These are phyloP conservation scores for Himalopsyche kuldschensis DNA, from an alignment of 2,888 invertebrate genomes.

Conservation along the genomic window DNA sequence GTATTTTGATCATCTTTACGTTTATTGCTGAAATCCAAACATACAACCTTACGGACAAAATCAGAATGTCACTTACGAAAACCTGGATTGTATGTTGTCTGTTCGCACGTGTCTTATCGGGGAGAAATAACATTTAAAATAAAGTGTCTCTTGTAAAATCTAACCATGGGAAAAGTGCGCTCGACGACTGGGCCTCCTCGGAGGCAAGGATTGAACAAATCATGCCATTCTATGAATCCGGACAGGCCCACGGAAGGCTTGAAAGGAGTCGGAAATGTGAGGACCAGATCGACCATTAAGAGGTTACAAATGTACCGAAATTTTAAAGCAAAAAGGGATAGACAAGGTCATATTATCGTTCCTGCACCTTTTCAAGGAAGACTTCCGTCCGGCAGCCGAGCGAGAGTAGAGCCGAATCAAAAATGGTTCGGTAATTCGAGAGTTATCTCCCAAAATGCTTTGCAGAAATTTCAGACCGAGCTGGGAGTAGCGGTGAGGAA, in stretches of 20 bases:
- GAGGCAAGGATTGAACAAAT: conserved; percentile 82
- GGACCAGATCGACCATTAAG: conserved; percentile 93
- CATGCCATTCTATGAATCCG: conserved; percentile 94
- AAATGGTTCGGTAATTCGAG: conserved; percentile 99
- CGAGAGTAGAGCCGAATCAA: conserved; percentile 95
- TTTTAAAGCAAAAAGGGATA: conserved; percentile 92
- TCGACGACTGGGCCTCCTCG: conserved; percentile 75
- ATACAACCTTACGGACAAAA: conserved; percentile 17
- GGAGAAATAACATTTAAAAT: not conserved
- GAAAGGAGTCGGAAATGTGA: conserved; percentile 81
- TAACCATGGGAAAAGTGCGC: conserved; percentile 73
- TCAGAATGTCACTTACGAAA: not conserved
- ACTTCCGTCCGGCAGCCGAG: conserved; percentile 84
- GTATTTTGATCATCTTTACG: not conserved
- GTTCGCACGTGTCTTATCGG: conserved; percentile 14
- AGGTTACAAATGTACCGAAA: conserved; percentile 98
- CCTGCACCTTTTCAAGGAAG: conserved; percentile 96
- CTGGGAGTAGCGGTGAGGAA: conserved; percentile 92
- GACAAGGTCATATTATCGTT: conserved; percentile 83
- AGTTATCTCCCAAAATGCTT: conserved; percentile 88
- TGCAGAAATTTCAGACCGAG: conserved; percentile 91
- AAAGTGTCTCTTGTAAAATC: not conserved
- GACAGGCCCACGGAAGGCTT: conserved; percentile 77
- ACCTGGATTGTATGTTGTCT: not conserved
- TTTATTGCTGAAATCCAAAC: conserved; percentile 13